A percentile compares a stretch with the other conserved stretches of the same genome.
These are phyloP conservation scores for Tor tambroides DNA, from an alignment of 2,113 vertebrate species.

Conservation along the genomic window DNA sequence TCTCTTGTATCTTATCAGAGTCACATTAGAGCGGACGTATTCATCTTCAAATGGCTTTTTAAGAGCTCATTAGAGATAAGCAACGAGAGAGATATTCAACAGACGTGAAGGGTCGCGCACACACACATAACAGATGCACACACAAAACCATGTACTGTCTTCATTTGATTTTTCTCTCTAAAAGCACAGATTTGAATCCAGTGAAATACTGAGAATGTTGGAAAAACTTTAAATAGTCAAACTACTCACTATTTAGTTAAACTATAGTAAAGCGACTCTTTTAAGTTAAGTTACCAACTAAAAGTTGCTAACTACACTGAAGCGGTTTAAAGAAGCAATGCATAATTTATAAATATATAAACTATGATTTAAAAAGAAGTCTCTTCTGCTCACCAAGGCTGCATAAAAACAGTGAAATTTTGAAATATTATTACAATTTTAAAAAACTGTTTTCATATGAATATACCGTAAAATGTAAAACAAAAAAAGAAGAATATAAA, in stretches of 20 bases:
- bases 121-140: not conserved
- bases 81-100: not conserved
- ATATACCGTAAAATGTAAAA: not conserved
- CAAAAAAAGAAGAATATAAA: too few species aligned
- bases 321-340: not conserved
- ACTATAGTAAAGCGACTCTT: too few species aligned
- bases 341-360: not conserved
- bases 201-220: not conserved
- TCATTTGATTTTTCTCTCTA: not conserved
- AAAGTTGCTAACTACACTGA: not conserved
- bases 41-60: constrained; percentile 6
- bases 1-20: constrained; percentile 21
- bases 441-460: too few species aligned
- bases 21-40: not conserved
- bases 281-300: too few species aligned
- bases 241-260: not conserved
- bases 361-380: too few species aligned
- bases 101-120: not conserved
- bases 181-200: not conserved
- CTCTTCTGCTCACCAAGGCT: too few species aligned
- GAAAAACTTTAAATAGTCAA: too few species aligned
- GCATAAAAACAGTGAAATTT: too few species aligned
- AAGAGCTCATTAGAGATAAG: constrained; percentile 11
- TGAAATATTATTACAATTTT: too few species aligned
- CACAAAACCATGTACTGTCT: not conserved